A percentile compares a stretch with the other conserved stretches of the same genome.
phyloP scores from a whole-genome alignment of 2,113 vertebrate genomes.

The Hyla sarda region DNA sequence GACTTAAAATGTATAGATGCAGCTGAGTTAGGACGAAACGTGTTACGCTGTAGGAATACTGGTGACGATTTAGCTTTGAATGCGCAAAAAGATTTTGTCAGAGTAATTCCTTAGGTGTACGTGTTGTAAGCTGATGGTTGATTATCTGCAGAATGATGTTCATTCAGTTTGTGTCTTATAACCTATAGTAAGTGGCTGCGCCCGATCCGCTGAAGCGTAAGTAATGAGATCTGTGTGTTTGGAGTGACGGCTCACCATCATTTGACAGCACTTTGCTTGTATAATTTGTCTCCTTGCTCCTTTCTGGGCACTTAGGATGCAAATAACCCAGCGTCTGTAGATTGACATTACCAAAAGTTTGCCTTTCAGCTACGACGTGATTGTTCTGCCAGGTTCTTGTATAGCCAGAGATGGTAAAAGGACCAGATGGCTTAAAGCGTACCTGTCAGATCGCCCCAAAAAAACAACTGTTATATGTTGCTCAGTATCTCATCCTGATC shows the following conservation, averaged over 20 bases:
- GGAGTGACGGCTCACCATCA: neutral
- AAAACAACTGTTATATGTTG: too few relatives aligned
- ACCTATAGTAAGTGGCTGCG: neutral
- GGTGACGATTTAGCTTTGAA: too few relatives aligned
- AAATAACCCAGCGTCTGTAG: neutral
- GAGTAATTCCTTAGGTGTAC: too few relatives aligned
- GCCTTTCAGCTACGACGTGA: neutral
- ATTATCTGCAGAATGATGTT: neutral
- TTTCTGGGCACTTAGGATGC: constrained; percentile 3
- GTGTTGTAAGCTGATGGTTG: neutral
- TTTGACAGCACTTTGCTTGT: neutral
- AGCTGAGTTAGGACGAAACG: too few relatives aligned
- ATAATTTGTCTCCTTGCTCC: neutral
- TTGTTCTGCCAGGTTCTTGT: neutral
- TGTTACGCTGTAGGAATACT: too few relatives aligned
- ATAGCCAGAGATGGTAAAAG: neutral
- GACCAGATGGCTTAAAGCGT: neutral
- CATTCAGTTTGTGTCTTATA: neutral
- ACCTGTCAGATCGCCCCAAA: too few relatives aligned
- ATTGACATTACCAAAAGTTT: neutral
- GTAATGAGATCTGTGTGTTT: neutral
- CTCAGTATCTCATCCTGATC: too few relatives aligned
- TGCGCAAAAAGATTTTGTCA: too few relatives aligned
- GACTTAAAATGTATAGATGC: too few relatives aligned
- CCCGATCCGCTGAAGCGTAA: neutral